phyloP scores from a whole-genome alignment of 2,888 invertebrate genomes.

The Hirudinaria manillensis region DNA sequence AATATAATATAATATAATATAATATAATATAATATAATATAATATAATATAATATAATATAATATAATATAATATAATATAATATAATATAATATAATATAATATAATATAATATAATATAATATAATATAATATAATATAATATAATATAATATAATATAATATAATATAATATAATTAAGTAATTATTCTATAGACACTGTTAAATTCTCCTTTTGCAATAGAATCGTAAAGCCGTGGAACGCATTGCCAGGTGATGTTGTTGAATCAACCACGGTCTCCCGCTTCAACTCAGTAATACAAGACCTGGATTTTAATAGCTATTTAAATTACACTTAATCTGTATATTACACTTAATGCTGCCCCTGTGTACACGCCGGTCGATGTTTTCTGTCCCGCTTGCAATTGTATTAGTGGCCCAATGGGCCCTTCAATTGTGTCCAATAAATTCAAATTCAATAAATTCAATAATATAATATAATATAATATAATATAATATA shows the following conservation, averaged over 20 bases:
- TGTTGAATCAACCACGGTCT: too few relatives aligned
- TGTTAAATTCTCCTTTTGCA: too few relatives aligned
- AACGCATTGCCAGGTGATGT: too few relatives aligned
- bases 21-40: conserved; percentile 7
- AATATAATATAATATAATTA: conserved; percentile 1
- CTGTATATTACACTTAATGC: too few relatives aligned
- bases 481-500: conserved; percentile 7
- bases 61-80: conserved; percentile 7
- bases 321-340: too few relatives aligned
- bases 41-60: conserved; percentile 7
- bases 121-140: conserved; percentile 7
- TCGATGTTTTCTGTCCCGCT: too few relatives aligned
- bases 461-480: not conserved
- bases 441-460: not conserved
- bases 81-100: conserved; percentile 7
- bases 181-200: not conserved
- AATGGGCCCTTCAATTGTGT: not conserved
- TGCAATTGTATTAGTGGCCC: too few relatives aligned
- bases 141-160: conserved; percentile 7
- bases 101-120: conserved; percentile 7
- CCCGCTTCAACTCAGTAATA: too few relatives aligned
- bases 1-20: conserved; percentile 7
- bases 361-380: too few relatives aligned
- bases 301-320: too few relatives aligned
- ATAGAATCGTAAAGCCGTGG: too few relatives aligned